phyloP scores from a whole-genome alignment of 2,888 invertebrate species.

The Eupithecia subumbrata region DNA sequence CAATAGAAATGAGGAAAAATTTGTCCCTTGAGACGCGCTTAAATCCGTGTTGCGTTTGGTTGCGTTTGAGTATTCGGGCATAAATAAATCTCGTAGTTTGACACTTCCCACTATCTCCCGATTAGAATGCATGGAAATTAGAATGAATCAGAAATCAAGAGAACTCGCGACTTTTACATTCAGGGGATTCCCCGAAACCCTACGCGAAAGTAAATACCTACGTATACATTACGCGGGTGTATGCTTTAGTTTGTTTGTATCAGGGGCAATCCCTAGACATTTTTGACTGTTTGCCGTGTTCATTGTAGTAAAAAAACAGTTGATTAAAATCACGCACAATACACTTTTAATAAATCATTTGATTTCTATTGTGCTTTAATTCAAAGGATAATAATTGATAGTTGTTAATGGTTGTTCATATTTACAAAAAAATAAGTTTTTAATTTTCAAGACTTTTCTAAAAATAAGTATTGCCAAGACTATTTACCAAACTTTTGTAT shows the following conservation, averaged over 20 bases:
- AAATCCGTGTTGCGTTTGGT: too few species aligned
- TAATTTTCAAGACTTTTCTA: too few species aligned
- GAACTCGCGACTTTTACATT: not conserved
- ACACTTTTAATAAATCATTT: too few species aligned
- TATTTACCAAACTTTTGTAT: too few species aligned
- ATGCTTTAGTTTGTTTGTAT: not conserved
- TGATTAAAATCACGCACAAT: not conserved
- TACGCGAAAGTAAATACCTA: not conserved
- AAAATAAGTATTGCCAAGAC: too few species aligned
- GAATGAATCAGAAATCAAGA: not conserved
- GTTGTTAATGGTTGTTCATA: not conserved
- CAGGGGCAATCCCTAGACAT: not conserved
- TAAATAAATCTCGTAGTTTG: too few species aligned
- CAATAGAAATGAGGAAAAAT: too few species aligned
- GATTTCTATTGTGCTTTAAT: not conserved
- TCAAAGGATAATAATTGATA: not conserved
- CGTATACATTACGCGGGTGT: not conserved
- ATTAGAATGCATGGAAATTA: not conserved
- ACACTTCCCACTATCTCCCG: not conserved
- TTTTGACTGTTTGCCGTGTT: not conserved
- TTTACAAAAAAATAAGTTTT: not conserved
- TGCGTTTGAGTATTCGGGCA: too few species aligned
- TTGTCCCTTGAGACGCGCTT: too few species aligned
- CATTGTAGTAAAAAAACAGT: not conserved
- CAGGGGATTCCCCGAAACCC: slow-evolving; percentile 4